Evolutionary conservation across 2,888 invertebrate species (phyloP).

Genomic region (Dioctria linearis): DNA sequence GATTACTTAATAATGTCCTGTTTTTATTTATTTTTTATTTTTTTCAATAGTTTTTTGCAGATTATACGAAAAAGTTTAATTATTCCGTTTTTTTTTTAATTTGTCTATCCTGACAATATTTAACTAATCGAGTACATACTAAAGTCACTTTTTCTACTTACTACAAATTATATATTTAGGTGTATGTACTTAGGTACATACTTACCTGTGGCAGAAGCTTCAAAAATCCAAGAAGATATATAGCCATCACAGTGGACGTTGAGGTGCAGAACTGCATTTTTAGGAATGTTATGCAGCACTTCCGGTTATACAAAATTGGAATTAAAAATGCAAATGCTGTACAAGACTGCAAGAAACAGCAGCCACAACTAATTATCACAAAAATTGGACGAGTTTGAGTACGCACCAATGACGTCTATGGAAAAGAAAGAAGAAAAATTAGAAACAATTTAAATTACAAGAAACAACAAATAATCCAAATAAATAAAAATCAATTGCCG

Average conservation of each 20-base stretch:
- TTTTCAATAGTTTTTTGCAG: conserved; percentile 4
- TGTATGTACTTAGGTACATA: conserved; percentile 53
- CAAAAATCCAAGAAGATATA: conserved; percentile 72
- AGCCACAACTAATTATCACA: conserved; percentile 70
- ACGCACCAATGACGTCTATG: conserved; percentile 63
- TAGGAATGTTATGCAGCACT: conserved; percentile 76
- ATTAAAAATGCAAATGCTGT: conserved; percentile 69
- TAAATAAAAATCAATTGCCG: too few relatives aligned
- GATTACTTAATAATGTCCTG: background rate
- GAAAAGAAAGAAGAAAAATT: background rate
- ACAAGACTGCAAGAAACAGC: conserved; percentile 70
- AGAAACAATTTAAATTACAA: too few relatives aligned
- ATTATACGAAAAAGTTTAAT: conserved; percentile 20
- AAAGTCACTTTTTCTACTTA: too few relatives aligned
- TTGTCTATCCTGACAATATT: background rate
- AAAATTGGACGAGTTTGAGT: conserved; percentile 67
- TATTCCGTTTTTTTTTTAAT: conserved; percentile 7
- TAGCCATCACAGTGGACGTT: conserved; percentile 80
- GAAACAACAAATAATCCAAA: too few relatives aligned
- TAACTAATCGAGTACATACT: too few relatives aligned
- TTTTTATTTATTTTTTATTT: too few relatives aligned
- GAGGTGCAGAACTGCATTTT: conserved; percentile 81
- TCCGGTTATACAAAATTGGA: conserved; percentile 70
- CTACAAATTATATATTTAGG: too few relatives aligned
- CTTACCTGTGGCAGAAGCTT: conserved; percentile 73